phyloP scores from a whole-genome alignment of 2,797 vertebrate genomes.

The Valencia hispanica region DNA sequence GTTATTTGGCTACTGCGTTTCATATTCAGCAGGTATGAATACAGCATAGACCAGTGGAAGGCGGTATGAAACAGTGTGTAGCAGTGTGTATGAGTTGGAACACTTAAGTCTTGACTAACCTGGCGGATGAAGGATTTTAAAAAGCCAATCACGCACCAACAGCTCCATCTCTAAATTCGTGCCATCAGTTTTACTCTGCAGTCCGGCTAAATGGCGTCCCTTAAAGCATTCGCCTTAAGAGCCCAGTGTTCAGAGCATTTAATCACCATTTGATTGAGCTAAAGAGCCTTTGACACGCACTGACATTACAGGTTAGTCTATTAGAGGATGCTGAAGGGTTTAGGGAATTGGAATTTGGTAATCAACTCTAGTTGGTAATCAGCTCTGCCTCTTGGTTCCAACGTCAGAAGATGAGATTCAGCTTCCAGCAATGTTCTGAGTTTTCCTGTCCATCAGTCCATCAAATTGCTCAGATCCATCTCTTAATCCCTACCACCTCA shows the following conservation, averaged over 20 bases:
- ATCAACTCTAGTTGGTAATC: constrained; percentile 2
- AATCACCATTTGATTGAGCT: constrained; percentile 40
- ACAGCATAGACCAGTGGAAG: neutral
- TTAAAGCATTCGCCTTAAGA: neutral
- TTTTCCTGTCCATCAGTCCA: constrained; percentile 41
- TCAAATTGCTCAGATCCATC: constrained; percentile 36
- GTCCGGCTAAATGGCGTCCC: neutral
- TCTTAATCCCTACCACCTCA: constrained; percentile 49
- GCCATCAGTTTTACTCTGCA: neutral
- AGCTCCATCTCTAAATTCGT: neutral
- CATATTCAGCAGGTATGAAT: neutral
- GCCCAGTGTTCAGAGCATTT: constrained; percentile 10
- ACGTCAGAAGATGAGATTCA: constrained; percentile 31
- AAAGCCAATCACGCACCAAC: neutral
- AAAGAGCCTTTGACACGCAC: constrained; percentile 11
- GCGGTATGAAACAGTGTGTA: neutral
- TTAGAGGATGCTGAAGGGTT: constrained; percentile 9
- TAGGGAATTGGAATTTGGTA: constrained; percentile 23
- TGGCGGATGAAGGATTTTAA: neutral
- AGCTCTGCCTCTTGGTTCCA: constrained; percentile 1
- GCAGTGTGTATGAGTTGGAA: neutral
- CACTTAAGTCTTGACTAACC: neutral
- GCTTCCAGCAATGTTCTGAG: constrained; percentile 24
- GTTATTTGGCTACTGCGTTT: neutral
- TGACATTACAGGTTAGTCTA: constrained; percentile 20